Evolutionary conservation across 2,888 invertebrate genomes (phyloP).

Genomic region (Tiliacea aurago): DNA sequence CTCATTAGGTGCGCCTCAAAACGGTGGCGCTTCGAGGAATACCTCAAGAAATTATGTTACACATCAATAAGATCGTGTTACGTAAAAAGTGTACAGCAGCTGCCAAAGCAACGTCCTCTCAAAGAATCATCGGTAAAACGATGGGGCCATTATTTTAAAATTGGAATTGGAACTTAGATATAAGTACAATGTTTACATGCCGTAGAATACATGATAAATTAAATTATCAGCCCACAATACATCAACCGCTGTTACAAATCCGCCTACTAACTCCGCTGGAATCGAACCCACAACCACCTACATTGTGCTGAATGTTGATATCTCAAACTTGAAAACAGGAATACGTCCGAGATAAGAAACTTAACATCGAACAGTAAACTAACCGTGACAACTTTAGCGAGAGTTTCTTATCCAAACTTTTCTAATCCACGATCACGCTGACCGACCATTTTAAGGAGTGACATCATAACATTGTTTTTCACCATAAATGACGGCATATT

Average conservation of each 20-base stretch:
- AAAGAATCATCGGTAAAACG: too few relatives aligned
- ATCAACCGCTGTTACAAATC: conserved; percentile 55
- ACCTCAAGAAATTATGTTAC: too few relatives aligned
- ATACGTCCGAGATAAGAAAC: conserved; percentile 50
- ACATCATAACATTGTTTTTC: conserved; percentile 82
- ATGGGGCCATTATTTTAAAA: too few relatives aligned
- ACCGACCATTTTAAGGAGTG: conserved; percentile 74
- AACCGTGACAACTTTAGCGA: not conserved
- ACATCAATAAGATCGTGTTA: conserved; percentile 12
- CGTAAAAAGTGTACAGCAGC: conserved; percentile 35
- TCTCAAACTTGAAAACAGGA: conserved; percentile 48
- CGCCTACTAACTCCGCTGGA: conserved; percentile 58
- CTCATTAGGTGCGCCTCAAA: too few relatives aligned
- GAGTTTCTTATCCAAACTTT: conserved; percentile 61
- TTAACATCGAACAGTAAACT: conserved; percentile 16
- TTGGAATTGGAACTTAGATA: conserved; percentile 41
- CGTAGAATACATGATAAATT: conserved; percentile 52
- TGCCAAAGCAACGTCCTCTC: conserved; percentile 51
- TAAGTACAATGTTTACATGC: conserved; percentile 43
- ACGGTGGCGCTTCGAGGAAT: too few relatives aligned
- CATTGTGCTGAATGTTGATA: conserved; percentile 54
- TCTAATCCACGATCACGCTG: conserved; percentile 59
- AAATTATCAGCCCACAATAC: conserved; percentile 60
- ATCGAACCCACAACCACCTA: conserved; percentile 56
- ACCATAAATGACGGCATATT: conserved; percentile 80